Evolutionary conservation across 2,888 invertebrate species (phyloP), one percentile per base, ranked within the genome.

Genomic region (Agriotes lineatus): DNA sequence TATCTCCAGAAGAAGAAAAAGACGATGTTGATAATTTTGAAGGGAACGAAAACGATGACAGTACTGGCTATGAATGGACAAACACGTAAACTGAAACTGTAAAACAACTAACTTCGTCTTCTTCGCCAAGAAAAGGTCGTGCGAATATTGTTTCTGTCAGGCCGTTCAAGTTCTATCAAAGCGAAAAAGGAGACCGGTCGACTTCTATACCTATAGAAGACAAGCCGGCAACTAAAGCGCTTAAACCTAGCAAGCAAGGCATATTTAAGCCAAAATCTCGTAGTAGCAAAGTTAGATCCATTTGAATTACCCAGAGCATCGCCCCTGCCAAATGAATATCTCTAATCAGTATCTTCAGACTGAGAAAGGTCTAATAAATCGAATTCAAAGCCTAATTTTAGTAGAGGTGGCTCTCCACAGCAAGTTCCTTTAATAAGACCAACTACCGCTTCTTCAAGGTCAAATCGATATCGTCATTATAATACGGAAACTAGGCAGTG

Each of bases 341-440:
- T 80, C 85, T 81, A 3, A 84, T 86, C 4, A 42, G 85, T 87
- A 5, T 76, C 80, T n/a, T 75, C 79, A n/a, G 76, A 76, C 58
- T 88, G 59, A 85, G 85, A 87, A 10, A 88, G 94, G 58, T 87
- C 91, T 56, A 91, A 91, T 72, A 85, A 67, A 25, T 85, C 88
- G 1, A 83, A 86, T 16, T 77, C 86, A 5, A 84, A 89, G 59
- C 86, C 89, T 12, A 87, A 87, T 64, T 93, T 91, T 72, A 90
- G 86, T 73, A 76, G 92, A 75, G 88, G 90, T 75, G 7, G 33
- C 4, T 9, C 33, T 14, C 56, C 37, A 20, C 18, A 19, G 1
- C 12, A 22, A 16, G 19, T 39, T 30, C 1, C 85, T 0, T 83
- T 86, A 44, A 84, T 89, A 61, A 87, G 89, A 50, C 85, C 87